Base-by-base conservation (phyloP, 2,113 vertebrate genomes). In the Pao palembangensis region DNA sequence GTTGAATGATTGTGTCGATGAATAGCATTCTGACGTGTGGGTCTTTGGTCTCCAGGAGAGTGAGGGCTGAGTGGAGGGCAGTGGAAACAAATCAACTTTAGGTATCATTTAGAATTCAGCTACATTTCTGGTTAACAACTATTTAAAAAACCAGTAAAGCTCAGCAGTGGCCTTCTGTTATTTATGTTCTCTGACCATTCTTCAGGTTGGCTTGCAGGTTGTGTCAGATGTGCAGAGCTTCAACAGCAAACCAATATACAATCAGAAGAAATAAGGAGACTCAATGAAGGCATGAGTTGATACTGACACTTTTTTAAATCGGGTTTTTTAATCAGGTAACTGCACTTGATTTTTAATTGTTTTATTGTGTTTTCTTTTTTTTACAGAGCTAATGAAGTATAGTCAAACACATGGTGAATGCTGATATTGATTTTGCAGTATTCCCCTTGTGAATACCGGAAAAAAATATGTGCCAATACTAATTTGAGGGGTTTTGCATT, bases 221-320 rank as follows among this genome's bases (percentile, higher is more conserved):
- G 86, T 58, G 19, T 52, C 34, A 80, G 61, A 52, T 86, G 84
- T 28, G 19, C 18, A 3, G 1, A 2, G 4, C 65, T 82, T 21
- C 56, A 83, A 55, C 53, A 73, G 44, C 65, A 83, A 41, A 65
- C 83, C 1, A 34, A 73, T 64, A 13, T 51, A 2, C 58, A 70
- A 25, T 64, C 57, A 0, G 72, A 69, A 43, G 75, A 86, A 82
- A 50, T 65, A 16, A 53, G 8, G 12, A 75, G 54, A 51, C 61
- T 88, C 19, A 78, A 82, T 65, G 74, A 75, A 81, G 84, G 84
- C 86, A 75, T 20, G 46, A 13, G 0, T 20, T 28, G 0, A 54
- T 48, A 1, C 4, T 49, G 1, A 28, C 25, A 28, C 25, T 46
- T 18, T 14, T 51, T 51, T 51, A 50, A n/a, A 16, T n/a, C n/a